Evolutionary conservation across 2,797 vertebrate species (phyloP).

Genomic region (Coregonus ussuriensis): DNA sequence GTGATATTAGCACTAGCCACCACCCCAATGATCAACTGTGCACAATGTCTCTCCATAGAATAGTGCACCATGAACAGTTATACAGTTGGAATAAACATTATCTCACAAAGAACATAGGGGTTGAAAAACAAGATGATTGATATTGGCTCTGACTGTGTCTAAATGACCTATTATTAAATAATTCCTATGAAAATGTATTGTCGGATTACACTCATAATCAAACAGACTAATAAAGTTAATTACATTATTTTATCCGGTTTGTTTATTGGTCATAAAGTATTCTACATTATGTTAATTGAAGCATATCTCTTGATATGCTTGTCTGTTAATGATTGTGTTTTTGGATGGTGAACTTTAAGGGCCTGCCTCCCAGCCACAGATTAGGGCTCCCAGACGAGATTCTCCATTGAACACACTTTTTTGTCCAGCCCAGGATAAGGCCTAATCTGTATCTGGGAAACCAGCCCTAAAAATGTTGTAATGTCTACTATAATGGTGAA

Average conservation of each 20-base stretch:
- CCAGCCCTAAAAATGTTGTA: neutral
- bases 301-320: neutral
- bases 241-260: neutral
- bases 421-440: no score
- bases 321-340: no score
- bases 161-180: neutral
- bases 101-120: neutral
- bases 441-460: neutral
- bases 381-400: no score
- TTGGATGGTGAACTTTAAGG: no score
- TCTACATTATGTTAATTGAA: neutral
- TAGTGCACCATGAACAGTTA: neutral
- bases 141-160: neutral
- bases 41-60: neutral
- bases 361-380: no score
- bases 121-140: neutral
- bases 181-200: no score
- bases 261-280: neutral
- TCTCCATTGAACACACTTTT: no score
- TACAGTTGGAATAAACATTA: no score
- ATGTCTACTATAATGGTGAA: neutral
- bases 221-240: neutral
- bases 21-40: neutral
- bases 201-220: neutral
- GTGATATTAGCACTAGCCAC: slow-evolving; percentile 14